Conservation (phyloP, 2,797 vertebrate species). For the Cetoscarus ocellatus region DNA sequence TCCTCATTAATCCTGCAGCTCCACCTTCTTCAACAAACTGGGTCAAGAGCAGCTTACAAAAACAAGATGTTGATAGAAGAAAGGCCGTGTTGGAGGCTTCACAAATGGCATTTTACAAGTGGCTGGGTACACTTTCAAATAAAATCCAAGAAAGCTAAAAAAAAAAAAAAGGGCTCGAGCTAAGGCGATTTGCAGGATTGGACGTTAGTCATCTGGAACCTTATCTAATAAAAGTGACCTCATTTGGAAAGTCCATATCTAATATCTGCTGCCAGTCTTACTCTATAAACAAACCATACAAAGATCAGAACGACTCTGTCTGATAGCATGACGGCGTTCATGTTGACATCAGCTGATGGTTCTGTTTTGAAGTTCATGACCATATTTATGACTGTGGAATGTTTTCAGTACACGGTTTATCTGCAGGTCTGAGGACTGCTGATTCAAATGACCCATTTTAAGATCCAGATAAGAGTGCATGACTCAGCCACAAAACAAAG, state of each 20-base stretch:
- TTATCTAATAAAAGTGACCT: not conserved
- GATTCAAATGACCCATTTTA: not conserved
- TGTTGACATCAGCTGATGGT: not conserved
- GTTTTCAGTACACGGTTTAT: conserved; percentile 7
- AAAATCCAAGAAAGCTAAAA: not conserved
- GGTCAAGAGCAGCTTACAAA: no score
- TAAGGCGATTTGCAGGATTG: not conserved
- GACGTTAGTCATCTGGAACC: not conserved
- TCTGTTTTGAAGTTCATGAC: not conserved
- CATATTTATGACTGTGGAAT: conserved; percentile 13
- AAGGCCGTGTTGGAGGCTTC: not conserved
- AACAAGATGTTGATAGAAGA: not conserved
- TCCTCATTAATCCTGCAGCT: no score
- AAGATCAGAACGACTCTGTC: not conserved
- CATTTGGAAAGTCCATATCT: not conserved
- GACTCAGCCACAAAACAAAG: not conserved
- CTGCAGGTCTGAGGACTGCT: not conserved
- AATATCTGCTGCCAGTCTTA: not conserved
- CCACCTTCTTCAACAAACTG: not conserved
- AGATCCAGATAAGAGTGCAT: not conserved
- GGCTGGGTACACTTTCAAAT: not conserved
- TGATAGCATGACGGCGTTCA: not conserved
- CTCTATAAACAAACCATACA: not conserved
- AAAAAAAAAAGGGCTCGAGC: not conserved
- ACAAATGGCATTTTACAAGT: not conserved